These are phyloP conservation scores for Odobenus rosmarus DNA, from an alignment of 2,113 vertebrate genomes.

Conservation along the genomic window DNA sequence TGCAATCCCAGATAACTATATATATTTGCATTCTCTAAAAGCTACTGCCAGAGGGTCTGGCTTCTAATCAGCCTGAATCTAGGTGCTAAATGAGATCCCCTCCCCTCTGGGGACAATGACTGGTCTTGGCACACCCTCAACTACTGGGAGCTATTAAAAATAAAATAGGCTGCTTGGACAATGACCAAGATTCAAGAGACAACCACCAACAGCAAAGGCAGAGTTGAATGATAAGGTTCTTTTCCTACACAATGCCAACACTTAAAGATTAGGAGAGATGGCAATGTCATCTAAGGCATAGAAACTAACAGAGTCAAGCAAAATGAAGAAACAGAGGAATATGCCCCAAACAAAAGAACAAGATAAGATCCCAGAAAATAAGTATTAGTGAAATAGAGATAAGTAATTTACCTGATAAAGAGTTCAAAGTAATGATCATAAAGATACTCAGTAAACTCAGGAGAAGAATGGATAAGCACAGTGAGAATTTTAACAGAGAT, in stretches of 20 bases:
- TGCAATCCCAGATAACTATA: background rate
- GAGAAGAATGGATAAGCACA: background rate
- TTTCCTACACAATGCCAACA: background rate
- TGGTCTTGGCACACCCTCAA: background rate
- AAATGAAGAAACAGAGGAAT: background rate
- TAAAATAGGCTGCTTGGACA: background rate
- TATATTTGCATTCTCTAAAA: background rate
- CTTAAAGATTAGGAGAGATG: background rate
- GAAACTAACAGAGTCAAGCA: background rate
- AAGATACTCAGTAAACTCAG: background rate
- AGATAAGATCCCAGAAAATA: background rate
- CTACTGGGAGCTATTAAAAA: background rate
- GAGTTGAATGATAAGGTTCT: background rate
- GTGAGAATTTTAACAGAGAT: background rate
- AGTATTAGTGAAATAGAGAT: background rate
- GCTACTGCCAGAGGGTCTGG: background rate
- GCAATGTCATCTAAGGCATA: background rate
- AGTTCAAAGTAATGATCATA: background rate
- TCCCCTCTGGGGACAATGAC: background rate
- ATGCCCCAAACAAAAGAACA: background rate
- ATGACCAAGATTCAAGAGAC: background rate
- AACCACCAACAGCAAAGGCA: background rate
- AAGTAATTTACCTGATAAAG: background rate
- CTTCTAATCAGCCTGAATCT: background rate
- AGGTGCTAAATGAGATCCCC: background rate